Base-by-base conservation (phyloP, 2,888 invertebrate genomes). In the Sclerodermus sp. region DNA sequence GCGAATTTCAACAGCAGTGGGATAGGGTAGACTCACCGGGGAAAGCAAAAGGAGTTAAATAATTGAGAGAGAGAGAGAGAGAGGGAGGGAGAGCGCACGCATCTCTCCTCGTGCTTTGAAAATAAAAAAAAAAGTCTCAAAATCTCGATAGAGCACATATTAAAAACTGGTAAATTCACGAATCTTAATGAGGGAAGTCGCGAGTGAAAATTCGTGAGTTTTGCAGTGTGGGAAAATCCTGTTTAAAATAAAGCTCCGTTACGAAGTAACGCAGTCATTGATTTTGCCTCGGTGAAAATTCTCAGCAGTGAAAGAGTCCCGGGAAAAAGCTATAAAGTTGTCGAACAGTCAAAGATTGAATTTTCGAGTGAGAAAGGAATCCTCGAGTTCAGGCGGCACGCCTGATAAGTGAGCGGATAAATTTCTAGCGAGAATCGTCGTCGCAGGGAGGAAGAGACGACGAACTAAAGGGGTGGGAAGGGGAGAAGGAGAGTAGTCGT, bases 331-430 rank as follows among this genome's bases (percentile, higher is more conserved):
- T 16, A 18, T 47, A 56, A 56, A 54, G 50, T 44, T 47, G 55
- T 50, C 50, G 42, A 47, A 45, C 47, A 48, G 50, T 54, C 47
- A 42, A 47, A 47, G 47, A 54, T 56, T 53, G 50, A 56, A 56
- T 56, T 40, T 55, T 52, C 38, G 42, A 41, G 41, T 30, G 36
- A 42, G 34, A 38, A 42, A 36, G 39, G 46, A 37, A 45, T 53
- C 10, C 43, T 46, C 45, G 46, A 14, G 17, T 45, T 37, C 47
- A 37, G 32, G 44, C 41, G 42, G 34, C 42, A 51, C 40, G 43
- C 38, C 47, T 15, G 43, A 39, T 45, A 42, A 49, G 48, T 48
- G 48, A 61, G 53, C 47, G 55, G 61, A 61, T 62, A 58, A 61
- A 59, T 61, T 58, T 61, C 42, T 34, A 47, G 14, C 32, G 42